Evolutionary conservation across 2,113 vertebrate species (phyloP), one percentile per base, ranked within the genome.

Genomic region (Pterocles burchelli): DNA sequence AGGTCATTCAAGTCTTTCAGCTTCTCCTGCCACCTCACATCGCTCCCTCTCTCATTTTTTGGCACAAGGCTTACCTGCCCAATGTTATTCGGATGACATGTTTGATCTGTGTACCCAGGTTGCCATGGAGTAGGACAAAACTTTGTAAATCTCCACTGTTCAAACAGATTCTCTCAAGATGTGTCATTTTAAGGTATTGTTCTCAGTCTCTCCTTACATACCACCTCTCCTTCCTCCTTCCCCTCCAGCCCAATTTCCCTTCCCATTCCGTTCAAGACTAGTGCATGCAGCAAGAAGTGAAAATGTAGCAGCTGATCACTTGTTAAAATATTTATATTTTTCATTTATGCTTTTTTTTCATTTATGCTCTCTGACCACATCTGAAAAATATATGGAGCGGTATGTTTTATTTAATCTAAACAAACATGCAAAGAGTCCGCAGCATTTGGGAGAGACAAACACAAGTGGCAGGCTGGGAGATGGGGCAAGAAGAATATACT

Each of bases 81-180:
- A 31, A 21, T 8, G 54, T 77, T 49, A 82, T 57, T 26, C 43
- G 10, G 22, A 61, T 70, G 41, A 80, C 79, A 83, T 43, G 77
- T 25, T 62, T 91, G 80, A 70, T 85, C 67, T 91, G 67, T 92
- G 76, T 74, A 75, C 55, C 90, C 88, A 70, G 13, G 96, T 96
- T 97, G 93, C 96, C 90, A 96, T 94, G 97, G 95, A 90, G 94
- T 19, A 93, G 71, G 91, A 90, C 68, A 97, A 95, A 97, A 97
- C 88, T 90, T 76, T 54, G 55, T 57, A 95, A 79, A 86, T 89
- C 87, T 81, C 57, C 65, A 43, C 88, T 49, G 62, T 89, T 96
- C 91, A 95, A 95, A 52, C 17, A 70, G 68, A 94, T 94, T 90
- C 83, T 97, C 95, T 94, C 41, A 78, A 91, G 92, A 93, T 92